phyloP scores from a whole-genome alignment of 2,797 vertebrate genomes.

The Ciconia nigra region DNA sequence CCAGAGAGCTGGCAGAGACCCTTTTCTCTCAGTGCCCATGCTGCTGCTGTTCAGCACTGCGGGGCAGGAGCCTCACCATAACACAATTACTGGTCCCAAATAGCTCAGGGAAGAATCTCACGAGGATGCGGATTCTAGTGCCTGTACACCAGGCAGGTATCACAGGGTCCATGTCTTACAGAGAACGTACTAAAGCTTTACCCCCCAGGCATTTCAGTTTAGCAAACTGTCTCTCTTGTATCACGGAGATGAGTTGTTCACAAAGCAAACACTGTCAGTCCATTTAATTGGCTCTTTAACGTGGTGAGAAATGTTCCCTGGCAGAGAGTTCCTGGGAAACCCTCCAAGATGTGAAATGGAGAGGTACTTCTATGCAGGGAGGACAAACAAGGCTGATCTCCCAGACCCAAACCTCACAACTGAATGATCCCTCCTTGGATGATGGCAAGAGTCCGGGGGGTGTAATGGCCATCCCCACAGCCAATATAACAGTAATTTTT shows the following conservation, averaged over 20 bases:
- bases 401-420: not conserved
- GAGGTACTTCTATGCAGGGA: not conserved
- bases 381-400: not conserved
- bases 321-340: slow-evolving; percentile 18
- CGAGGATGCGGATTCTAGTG: rapidly evolving
- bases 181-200: not conserved
- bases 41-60: not conserved
- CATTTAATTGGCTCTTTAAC: slow-evolving; percentile 39
- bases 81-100: not conserved
- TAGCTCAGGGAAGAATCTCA: not conserved
- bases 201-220: not conserved
- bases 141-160: not conserved
- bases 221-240: not conserved
- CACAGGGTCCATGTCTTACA: rapidly evolving
- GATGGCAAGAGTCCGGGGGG: not conserved
- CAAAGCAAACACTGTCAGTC: slow-evolving; percentile 14
- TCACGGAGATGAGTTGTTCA: slow-evolving; percentile 4
- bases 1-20: not conserved
- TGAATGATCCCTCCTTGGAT: not conserved
- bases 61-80: not conserved
- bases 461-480: rapidly evolving
- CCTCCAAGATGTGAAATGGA: slow-evolving; percentile 39
- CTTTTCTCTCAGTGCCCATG: not conserved
- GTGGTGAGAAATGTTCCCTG: slow-evolving; percentile 27
- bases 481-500: not conserved